Evolutionary conservation across 2,888 invertebrate genomes (phyloP), one percentile per base, ranked within the genome.

Genomic region (Lymantria monacha): DNA sequence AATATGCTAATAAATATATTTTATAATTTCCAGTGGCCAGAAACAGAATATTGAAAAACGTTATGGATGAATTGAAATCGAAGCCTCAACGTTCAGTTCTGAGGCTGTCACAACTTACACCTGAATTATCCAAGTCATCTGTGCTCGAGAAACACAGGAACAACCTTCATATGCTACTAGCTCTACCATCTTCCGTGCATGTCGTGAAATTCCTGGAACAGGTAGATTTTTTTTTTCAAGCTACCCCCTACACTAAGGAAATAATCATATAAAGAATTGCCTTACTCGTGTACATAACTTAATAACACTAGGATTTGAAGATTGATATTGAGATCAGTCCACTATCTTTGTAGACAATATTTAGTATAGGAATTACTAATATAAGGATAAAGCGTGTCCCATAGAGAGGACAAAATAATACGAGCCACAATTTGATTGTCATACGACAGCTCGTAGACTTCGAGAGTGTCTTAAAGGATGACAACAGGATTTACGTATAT

Each of bases 181-280:
- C 70, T 0, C 46, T 86, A 42, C 69, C 69, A 0, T 11, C 38
- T 0, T 65, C 64, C 0, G 63, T 74, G 0, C 58, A 48, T 0
- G 69, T 84, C 2, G 71, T 78, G 2, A 76, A 69, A 49, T 78
- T 86, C 15, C 63, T 74, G 7, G 81, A 84, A 10, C 79, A 84
- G 73, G 87, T 85, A 51, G 55, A 56, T 58, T 1, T 14, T 11
- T 22, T 22, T 22, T 22, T 3, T n/a, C n/a, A n/a, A n/a, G n/a
- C n/a, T n/a, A n/a, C 3, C 11, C 12, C n/a, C 9, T 41, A 40
- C 12, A 42, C 31, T 10, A 33, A 33, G 30, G 30, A n/a, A n/a
- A n/a, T n/a, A n/a, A n/a, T n/a, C n/a, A n/a, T n/a, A n/a, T n/a
- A n/a, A n/a, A n/a, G n/a, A n/a, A n/a, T n/a, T n/a, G n/a, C n/a